Conservation (phyloP, 2,797 vertebrate genomes). For the Remorina albescens region DNA sequence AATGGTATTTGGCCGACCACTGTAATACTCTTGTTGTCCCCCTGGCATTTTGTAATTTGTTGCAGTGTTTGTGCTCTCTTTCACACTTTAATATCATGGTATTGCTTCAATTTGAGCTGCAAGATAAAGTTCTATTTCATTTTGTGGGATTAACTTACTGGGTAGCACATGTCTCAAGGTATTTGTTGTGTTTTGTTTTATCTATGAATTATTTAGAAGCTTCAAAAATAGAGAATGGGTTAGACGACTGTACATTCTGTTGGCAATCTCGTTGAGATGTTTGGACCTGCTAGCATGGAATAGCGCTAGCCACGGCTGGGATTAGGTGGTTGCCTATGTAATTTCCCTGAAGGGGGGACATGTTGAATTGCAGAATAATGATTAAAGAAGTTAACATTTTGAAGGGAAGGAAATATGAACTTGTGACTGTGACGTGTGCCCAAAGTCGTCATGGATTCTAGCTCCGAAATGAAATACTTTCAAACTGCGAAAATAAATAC, state of each 20-base stretch:
- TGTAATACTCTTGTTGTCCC: constrained; percentile 75
- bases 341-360: constrained; percentile 85
- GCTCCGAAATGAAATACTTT: constrained; percentile 26
- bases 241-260: constrained; percentile 63
- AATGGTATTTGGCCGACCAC: constrained; percentile 78
- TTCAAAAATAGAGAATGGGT: constrained; percentile 74
- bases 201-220: constrained; percentile 89
- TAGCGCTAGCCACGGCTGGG: constrained; percentile 72
- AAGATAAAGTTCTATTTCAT: constrained; percentile 87
- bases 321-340: constrained; percentile 78
- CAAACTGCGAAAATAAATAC: constrained; percentile 5
- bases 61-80: constrained; percentile 81
- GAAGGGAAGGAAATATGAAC: constrained; percentile 71
- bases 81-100: constrained; percentile 87
- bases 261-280: constrained; percentile 80
- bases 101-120: constrained; percentile 86
- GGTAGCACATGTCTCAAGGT: constrained; percentile 84
- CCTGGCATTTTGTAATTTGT: constrained; percentile 82
- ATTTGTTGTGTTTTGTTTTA: constrained; percentile 88
- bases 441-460: constrained; percentile 57
- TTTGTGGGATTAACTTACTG: constrained; percentile 86
- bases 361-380: constrained; percentile 83
- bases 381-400: constrained; percentile 79
- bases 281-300: constrained; percentile 81
- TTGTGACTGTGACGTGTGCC: constrained; percentile 51